phyloP scores from a whole-genome alignment of 2,888 invertebrate genomes.

The Ischnus inquisitorius region DNA sequence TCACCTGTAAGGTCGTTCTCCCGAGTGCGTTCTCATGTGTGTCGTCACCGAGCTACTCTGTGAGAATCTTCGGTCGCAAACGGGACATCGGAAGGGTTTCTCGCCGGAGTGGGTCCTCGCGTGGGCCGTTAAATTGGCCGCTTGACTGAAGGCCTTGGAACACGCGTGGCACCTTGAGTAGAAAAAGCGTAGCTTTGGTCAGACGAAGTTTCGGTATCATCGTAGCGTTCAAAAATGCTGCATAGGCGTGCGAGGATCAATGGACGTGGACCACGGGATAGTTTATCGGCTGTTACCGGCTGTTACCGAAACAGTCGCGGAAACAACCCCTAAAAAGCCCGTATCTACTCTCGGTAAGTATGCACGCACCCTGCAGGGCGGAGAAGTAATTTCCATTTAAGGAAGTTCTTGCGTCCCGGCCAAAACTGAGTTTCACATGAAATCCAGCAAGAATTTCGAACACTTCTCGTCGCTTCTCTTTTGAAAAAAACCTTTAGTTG shows the following conservation, averaged over 20 bases:
- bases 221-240: not conserved
- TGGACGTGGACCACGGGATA: no score
- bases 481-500: not conserved
- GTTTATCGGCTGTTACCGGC: constrained; percentile 11
- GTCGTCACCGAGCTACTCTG: constrained; percentile 98
- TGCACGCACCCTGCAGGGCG: not conserved
- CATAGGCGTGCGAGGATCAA: constrained; percentile 5
- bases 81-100: constrained; percentile 98
- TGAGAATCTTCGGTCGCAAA: constrained; percentile 98
- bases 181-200: constrained; percentile 35
- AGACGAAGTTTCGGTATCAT: constrained; percentile 31
- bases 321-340: not conserved
- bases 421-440: no score
- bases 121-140: constrained; percentile 99
- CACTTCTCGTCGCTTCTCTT: not conserved
- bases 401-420: no score
- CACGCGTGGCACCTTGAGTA: constrained; percentile 92
- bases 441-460: no score
- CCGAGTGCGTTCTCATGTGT: constrained; percentile 99
- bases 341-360: constrained; percentile 48
- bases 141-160: constrained; percentile 98
- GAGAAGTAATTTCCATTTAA: not conserved
- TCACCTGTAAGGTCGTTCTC: constrained; percentile 97
- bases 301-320: not conserved
- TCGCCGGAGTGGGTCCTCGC: constrained; percentile 98